Evolutionary conservation across 2,797 vertebrate genomes (phyloP).

Genomic region (Tamandua tetradactyla): DNA sequence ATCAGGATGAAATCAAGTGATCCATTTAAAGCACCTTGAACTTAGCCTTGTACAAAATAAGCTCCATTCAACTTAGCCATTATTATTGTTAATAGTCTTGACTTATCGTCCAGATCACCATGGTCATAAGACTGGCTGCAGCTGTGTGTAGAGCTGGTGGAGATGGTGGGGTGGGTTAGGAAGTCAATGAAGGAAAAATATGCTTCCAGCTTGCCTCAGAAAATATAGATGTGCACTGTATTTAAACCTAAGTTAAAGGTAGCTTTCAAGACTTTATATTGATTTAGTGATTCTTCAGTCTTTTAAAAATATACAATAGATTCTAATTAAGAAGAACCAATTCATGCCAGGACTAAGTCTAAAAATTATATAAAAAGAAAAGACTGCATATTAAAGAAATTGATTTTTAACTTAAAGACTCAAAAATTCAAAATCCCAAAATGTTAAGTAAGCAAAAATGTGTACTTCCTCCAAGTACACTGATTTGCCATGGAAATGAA

Average conservation of each 20-base stretch:
- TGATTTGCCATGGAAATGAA: background rate
- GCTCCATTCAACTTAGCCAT: background rate
- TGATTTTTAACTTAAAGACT: conserved; percentile 17
- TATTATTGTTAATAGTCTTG: background rate
- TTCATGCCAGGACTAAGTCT: background rate
- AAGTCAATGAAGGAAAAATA: background rate
- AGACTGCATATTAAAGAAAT: background rate
- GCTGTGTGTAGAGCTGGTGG: background rate
- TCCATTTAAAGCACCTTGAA: background rate
- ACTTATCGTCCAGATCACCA: background rate
- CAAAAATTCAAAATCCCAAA: background rate
- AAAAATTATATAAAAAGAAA: background rate
- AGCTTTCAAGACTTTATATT: background rate
- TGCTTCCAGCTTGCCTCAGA: background rate
- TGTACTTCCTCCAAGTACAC: background rate
- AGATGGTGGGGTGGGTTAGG: background rate
- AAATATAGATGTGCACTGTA: background rate
- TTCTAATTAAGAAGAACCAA: background rate
- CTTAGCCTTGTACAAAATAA: background rate
- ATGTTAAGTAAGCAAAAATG: background rate
- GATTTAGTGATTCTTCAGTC: background rate
- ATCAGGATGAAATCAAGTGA: background rate
- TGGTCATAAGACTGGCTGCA: background rate
- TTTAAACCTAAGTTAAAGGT: background rate
- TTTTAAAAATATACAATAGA: background rate